Conservation (phyloP, 2,113 vertebrate species). For the Nothoprocta pentlandii region DNA sequence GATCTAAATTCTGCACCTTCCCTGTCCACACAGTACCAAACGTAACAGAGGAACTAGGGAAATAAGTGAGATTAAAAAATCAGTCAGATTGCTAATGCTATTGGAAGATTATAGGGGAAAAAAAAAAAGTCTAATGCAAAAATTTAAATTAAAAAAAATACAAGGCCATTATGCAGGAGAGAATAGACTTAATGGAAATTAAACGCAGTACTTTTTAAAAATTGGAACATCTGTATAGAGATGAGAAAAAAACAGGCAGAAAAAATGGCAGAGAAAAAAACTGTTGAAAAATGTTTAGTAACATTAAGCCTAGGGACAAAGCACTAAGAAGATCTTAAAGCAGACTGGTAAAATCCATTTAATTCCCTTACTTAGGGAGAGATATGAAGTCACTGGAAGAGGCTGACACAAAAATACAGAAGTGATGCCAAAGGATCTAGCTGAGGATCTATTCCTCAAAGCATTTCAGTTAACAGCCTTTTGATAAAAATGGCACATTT, state of each 20-base stretch:
- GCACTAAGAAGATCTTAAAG: constrained; percentile 11
- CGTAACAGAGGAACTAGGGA: background rate
- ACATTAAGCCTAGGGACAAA: constrained; percentile 8
- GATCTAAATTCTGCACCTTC: background rate
- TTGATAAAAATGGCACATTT: constrained; percentile 27
- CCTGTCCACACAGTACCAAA: background rate
- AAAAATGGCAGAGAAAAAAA: background rate
- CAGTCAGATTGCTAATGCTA: background rate
- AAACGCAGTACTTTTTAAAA: constrained; percentile 31
- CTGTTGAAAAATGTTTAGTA: constrained; percentile 10
- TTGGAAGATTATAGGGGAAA: background rate
- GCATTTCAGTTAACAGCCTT: constrained; percentile 28
- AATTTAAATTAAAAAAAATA: background rate
- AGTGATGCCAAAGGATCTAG: constrained; percentile 20
- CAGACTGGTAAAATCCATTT: constrained; percentile 6
- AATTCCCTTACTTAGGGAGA: background rate
- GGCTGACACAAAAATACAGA: constrained; percentile 40
- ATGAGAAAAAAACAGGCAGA: background rate
- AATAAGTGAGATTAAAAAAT: background rate
- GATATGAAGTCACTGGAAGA: constrained; percentile 34
- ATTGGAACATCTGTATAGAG: constrained; percentile 16
- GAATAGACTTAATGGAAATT: background rate
- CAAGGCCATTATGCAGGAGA: background rate
- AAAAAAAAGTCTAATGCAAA: background rate
- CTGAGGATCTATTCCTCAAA: constrained; percentile 34